A percentile compares a stretch with the other conserved stretches of the same genome.
Evolutionary conservation across 2,888 invertebrate species (phyloP).

Genomic region (Emmelina monodactyla): DNA sequence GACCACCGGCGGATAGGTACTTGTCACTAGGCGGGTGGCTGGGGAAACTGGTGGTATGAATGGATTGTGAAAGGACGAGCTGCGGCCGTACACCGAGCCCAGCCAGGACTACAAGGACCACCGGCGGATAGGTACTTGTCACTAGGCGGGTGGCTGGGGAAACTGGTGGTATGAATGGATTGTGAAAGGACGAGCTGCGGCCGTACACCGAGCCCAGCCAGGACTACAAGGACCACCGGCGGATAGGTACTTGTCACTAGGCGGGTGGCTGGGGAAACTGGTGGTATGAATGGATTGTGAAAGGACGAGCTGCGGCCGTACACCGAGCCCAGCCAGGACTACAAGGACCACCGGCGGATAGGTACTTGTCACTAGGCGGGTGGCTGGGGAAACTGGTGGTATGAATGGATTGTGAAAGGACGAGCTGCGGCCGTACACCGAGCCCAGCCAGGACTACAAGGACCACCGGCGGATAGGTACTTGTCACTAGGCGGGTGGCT

Average conservation of each 20-base stretch:
- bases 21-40: too few relatives aligned
- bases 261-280: too few relatives aligned
- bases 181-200: slow-evolving; percentile 97
- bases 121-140: slow-evolving; percentile 97
- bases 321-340: slow-evolving; percentile 94
- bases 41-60: too few relatives aligned
- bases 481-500: too few relatives aligned
- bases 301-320: slow-evolving; percentile 98
- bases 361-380: too few relatives aligned
- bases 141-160: too few relatives aligned
- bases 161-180: too few relatives aligned
- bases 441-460: slow-evolving; percentile 94
- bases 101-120: slow-evolving; percentile 96
- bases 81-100: slow-evolving; percentile 96
- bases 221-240: slow-evolving; percentile 95
- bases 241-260: too few relatives aligned
- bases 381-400: too few relatives aligned
- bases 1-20: slow-evolving; percentile 98
- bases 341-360: slow-evolving; percentile 97
- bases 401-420: too few relatives aligned
- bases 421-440: slow-evolving; percentile 95
- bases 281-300: too few relatives aligned
- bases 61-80: too few relatives aligned
- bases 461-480: slow-evolving; percentile 98
- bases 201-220: slow-evolving; percentile 96